Evolutionary conservation across 1,140 invertebrate genomes (phyloP), one percentile per base, ranked within the genome.

Genomic region (Arion vulgaris): DNA sequence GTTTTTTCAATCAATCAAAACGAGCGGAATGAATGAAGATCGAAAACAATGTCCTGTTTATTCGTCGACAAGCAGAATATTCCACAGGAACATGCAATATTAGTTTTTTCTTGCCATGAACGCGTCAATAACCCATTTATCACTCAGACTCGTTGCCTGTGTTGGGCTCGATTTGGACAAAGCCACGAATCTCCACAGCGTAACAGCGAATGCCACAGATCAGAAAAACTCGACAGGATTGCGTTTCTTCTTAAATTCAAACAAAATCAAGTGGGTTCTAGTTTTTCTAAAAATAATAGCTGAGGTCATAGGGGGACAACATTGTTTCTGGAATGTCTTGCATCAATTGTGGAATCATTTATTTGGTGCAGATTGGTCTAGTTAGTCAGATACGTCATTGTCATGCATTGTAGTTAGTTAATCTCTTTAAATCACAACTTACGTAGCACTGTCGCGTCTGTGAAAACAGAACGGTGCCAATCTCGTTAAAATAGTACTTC

Each of bases 1-100:
- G 51, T 9, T 57, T 57, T 57, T 57, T 57, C 51, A 57, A 57
- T 57, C 51, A 57, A 57, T 57, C 51, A 57, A 57, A 57, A 26
- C 51, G 51, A 57, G 51, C 17, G 26, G 51, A 57, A 57, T 57
- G 51, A 57, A 26, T 23, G 51, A 23, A 57, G 51, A 57, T 57
- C 4, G 51, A 57, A 57, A 57, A 57, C 51, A 57, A 23, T 57
- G 51, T 57, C 51, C 15, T 57, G 51, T 57, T 57, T 57, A 57
- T 57, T 57, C 26, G 17, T 26, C 15, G 51, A 57, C 51, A 57
- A 57, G 51, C 26, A 26, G 51, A 57, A 57, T 57, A 57, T 57
- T 57, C 9, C 9, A 26, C 51, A 26, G 51, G 51, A 57, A 57
- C 51, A 57, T 57, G 51, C 51, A 57, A 57, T 57, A 57, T 57